Base-by-base conservation (phyloP, 2,113 vertebrate species). In the Cryptomyrus ogoouensis region DNA sequence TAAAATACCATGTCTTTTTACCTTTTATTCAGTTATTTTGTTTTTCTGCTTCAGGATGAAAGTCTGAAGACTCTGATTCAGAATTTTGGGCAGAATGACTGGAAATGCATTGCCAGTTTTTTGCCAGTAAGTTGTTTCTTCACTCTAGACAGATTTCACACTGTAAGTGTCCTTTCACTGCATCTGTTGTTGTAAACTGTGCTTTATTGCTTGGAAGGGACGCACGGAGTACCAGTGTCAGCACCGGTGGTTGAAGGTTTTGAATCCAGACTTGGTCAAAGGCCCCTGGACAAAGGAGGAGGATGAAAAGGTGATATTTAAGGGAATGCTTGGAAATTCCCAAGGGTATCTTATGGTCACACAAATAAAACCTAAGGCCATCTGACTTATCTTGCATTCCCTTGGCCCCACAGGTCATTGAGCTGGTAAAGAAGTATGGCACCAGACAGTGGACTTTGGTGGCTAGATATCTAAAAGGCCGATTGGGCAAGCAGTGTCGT, bases 251-350 rank as follows among this genome's bases (percentile, higher is more conserved):
- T 96, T 95, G 87, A 95, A 96, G 24, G 93, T 97, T 84, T 87
- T 98, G 85, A 96, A 98, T 88, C 97, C 98, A 89, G 95, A 97
- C 52, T 91, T 98, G 24, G 93, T 97, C 15, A 98, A 98, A 92
- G 97, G 97, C 7, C 95, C 93, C 0, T 99, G 98, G 98, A 97
- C 97, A 42, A 98, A 96, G 94, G 97, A 99, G 87, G 98, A 99
- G 93, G 98, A 99, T 91, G 95, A 98, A 80, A 98, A 96, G 96
- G 98, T 99, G 88, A 94, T 77, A 77, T 83, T 24, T n/a, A n/a
- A 52, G 12, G 31, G 39, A 62, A 24, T 62, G 31, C 44, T 42
- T 80, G 17, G 35, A 80, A 42, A 42, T 77, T 8, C 13, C 21
- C 7, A 24, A 2, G 0, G 8, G 19, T 83, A 47, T 47, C 19